Percentiles rank a stretch among this genome's conserved stretches.
Conservation (phyloP, 2,113 vertebrate genomes). For the Taxidea taxus region DNA sequence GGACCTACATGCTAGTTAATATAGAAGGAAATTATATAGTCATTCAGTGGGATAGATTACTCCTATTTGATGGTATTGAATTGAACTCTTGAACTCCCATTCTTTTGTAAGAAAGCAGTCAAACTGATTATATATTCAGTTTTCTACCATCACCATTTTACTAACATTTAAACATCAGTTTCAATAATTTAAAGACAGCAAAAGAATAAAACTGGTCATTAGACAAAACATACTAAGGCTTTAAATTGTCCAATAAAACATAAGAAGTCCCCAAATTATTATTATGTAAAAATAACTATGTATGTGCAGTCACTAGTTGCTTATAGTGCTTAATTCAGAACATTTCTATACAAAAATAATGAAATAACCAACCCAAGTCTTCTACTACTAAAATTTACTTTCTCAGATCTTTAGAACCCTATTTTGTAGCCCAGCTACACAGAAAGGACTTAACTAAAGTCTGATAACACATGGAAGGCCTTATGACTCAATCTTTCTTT, state of each 20-base stretch:
- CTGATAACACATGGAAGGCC: background rate
- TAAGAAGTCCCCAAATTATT: background rate
- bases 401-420: background rate
- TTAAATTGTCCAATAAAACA: background rate
- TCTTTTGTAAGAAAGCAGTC: background rate
- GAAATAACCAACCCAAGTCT: background rate
- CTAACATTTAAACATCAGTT: conserved; percentile 1
- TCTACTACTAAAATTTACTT: background rate
- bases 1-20: background rate
- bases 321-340: background rate
- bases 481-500: background rate
- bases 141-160: background rate
- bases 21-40: background rate
- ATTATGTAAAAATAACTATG: background rate
- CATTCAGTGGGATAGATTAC: background rate
- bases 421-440: background rate
- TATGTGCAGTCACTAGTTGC: background rate
- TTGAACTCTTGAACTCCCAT: background rate
- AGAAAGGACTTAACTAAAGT: background rate
- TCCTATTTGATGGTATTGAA: background rate
- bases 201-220: conserved; percentile 4
- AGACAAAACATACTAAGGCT: background rate
- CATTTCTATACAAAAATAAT: background rate
- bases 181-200: conserved; percentile 20
- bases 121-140: background rate